phyloP scores from a whole-genome alignment of 2,888 invertebrate species.

The Calameuta idolon region DNA sequence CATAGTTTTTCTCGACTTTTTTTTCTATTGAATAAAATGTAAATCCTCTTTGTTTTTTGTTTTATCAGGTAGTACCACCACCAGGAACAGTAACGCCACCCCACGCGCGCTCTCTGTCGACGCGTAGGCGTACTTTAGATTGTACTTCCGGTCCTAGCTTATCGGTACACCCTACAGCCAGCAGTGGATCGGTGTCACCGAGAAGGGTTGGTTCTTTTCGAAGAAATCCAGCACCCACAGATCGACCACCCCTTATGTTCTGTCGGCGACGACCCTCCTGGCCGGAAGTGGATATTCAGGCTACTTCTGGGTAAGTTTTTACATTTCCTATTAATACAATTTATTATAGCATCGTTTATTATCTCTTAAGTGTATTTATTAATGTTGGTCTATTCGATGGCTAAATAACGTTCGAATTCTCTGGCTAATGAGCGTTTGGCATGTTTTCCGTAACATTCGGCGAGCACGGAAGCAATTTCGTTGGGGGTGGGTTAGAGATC shows the following conservation, averaged over 20 bases:
- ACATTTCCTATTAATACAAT: background rate
- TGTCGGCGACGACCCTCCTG: constrained; percentile 83
- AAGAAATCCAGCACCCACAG: constrained; percentile 69
- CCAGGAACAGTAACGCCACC: constrained; percentile 65
- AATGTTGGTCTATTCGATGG: background rate
- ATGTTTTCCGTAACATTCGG: background rate
- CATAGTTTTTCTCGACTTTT: background rate
- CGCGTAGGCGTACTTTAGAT: constrained; percentile 55
- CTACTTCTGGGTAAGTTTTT: constrained; percentile 81
- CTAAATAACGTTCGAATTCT: background rate
- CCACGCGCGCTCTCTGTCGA: constrained; percentile 51
- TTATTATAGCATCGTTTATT: background rate
- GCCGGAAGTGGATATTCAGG: constrained; percentile 88
- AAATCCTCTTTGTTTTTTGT: constrained; percentile 15
- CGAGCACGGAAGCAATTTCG: background rate
- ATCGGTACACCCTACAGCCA: constrained; percentile 53
- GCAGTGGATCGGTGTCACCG: constrained; percentile 44
- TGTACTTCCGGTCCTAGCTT: constrained; percentile 48
- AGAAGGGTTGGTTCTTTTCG: constrained; percentile 69
- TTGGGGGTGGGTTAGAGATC: background rate
- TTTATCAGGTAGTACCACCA: constrained; percentile 63
- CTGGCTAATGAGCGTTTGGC: background rate
- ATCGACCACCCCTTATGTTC: constrained; percentile 79
- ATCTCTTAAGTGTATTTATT: background rate
- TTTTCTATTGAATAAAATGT: background rate